These are phyloP conservation scores for Hexactinellida sp. DNA, from an alignment of 37 sponge, comb jelly and placozoan genomes.

Conservation along the genomic window DNA sequence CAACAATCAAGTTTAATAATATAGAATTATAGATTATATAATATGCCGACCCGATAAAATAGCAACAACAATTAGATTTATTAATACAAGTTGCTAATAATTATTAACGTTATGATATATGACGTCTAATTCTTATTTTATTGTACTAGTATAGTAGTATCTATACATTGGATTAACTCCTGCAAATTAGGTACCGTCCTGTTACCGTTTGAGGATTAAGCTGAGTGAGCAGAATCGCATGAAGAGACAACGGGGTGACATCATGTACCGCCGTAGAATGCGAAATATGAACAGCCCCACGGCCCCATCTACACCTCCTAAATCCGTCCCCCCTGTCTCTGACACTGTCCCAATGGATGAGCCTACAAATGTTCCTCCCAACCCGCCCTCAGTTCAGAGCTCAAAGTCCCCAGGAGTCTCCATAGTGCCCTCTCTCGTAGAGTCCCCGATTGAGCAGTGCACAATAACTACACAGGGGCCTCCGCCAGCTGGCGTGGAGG, in stretches of 20 bases:
- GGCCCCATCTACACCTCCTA: neutral
- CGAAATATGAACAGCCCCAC: neutral
- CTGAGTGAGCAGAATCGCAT: neutral
- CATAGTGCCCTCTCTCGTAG: neutral
- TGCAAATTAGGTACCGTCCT: neutral
- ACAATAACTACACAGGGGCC: neutral
- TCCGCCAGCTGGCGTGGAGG: neutral
- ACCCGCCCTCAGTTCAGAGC: neutral
- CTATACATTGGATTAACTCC: too few relatives aligned
- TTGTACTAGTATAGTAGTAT: too few relatives aligned
- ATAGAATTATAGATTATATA: too few relatives aligned
- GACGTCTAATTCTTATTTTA: too few relatives aligned
- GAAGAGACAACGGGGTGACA: neutral
- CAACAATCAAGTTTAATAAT: too few relatives aligned
- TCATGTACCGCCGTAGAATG: slow-evolving; percentile 3
- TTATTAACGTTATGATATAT: too few relatives aligned
- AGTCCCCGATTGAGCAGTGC: neutral
- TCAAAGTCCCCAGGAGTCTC: neutral
- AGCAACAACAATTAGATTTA: too few relatives aligned
- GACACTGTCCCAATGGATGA: neutral
- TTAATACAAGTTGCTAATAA: too few relatives aligned
- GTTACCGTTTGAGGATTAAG: neutral
- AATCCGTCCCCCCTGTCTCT: neutral
- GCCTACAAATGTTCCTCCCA: neutral
- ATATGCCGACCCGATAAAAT: too few relatives aligned